Base-by-base conservation (phyloP, 2,888 invertebrate species). In the Cephus sareptanus region DNA sequence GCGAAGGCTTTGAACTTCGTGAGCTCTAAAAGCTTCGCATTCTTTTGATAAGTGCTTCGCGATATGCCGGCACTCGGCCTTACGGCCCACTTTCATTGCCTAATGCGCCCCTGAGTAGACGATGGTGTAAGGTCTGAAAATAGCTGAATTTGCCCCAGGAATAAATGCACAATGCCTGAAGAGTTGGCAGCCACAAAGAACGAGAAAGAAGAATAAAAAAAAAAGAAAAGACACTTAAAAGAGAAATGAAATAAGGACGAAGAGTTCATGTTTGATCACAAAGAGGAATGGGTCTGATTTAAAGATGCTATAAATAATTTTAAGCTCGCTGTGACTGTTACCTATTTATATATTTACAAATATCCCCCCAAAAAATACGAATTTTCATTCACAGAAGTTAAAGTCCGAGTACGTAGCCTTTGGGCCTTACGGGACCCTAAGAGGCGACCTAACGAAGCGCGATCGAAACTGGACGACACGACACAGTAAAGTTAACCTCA, bases 1-100 rank as follows among this genome's bases (percentile, higher is more conserved):
- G 40, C 1, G 9, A 70, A 75, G 70, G 30, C 83, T 87, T 86
- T 85, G 86, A 87, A 75, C 70, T 79, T 79, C 74, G 78, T 82
- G 83, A 84, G 79, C 82, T 82, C 81, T 87, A 86, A 87, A 87
- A 87, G 85, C 83, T 82, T 84, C 85, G 84, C 81, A 83, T 84
- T 86, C 83, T 82, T 83, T 85, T 84, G 82, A 86, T 83, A 84
- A 83, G 86, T 83, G 84, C 79, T 81, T 85, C 80, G 79, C 56
- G 56, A 56, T 56, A 56, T 40, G 15, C 23, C 23, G 23, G 40
- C 56, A 78, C 35, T 30, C 40, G 71, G 69, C 77, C 73, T 77
- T 69, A 69, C 76, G 75, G 71, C 37, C 69, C 73, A 69, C 76
- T 77, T 80, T 81, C 81, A 80, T 9, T 71, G 76, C 75, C 77